Conservation (phyloP, 2,113 vertebrate genomes). For the Macrotus californicus region DNA sequence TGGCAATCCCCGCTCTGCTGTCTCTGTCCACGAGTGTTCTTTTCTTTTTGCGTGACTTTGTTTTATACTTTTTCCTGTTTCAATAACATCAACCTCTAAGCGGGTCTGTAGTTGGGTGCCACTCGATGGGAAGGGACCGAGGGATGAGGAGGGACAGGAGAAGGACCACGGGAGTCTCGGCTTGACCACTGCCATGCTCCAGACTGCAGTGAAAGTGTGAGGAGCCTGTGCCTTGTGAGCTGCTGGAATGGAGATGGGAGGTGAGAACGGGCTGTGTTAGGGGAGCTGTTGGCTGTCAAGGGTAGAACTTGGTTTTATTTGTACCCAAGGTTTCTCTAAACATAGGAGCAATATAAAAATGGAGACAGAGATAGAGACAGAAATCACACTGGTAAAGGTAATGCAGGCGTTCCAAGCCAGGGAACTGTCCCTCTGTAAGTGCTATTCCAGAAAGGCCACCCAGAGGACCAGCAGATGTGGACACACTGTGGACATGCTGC, state of each 20-base stretch:
- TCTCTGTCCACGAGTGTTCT: no score
- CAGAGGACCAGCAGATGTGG: no score
- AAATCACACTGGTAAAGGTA: neutral
- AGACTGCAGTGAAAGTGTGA: fast-evolving
- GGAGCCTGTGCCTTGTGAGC: fast-evolving
- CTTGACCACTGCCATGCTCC: no score
- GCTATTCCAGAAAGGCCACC: no score
- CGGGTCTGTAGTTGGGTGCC: neutral
- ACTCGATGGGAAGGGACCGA: fast-evolving
- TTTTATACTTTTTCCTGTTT: neutral
- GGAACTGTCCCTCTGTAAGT: no score
- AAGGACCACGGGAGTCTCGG: fast-evolving
- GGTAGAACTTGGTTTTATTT: neutral
- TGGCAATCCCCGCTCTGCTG: no score
- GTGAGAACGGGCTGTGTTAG: neutral
- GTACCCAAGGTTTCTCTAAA: neutral
- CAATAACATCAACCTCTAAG: no score
- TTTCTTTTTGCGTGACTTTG: neutral
- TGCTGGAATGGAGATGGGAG: neutral
- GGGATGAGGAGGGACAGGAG: no score
- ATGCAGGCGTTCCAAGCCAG: no score
- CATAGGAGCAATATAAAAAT: neutral
- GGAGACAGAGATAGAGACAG: neutral
- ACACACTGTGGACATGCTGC: no score
- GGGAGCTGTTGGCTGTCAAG: neutral